These are phyloP conservation scores for Trachythela sp. DNA, from an alignment of 64 coral and sea anemone genomes.

Conservation along the genomic window DNA sequence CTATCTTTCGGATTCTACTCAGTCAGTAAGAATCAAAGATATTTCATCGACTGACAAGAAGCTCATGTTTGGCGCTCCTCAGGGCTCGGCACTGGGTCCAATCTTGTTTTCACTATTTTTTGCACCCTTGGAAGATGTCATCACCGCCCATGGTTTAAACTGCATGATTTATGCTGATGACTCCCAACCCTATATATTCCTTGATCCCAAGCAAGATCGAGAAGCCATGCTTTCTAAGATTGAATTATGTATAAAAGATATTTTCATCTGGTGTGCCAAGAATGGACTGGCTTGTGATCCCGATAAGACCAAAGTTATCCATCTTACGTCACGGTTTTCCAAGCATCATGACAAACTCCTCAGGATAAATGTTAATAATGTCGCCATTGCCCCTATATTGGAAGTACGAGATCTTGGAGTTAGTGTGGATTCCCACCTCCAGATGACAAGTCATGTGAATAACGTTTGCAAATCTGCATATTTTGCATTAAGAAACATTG, in stretches of 20 bases:
- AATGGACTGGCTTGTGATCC: not conserved
- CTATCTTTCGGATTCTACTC: not conserved
- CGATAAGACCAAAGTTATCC: too few species aligned
- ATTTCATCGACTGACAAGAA: not conserved
- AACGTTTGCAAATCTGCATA: not conserved
- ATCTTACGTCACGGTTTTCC: too few species aligned
- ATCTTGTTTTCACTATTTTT: not conserved
- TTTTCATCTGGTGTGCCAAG: not conserved
- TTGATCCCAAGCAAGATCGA: not conserved
- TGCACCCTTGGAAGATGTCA: not conserved
- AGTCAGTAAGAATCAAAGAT: not conserved
- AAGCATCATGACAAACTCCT: too few species aligned
- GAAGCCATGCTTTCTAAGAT: not conserved
- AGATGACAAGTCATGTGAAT: not conserved
- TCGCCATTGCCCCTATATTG: not conserved
- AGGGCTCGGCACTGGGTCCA: slow-evolving; percentile 15
- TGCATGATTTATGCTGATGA: not conserved
- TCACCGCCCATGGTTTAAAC: not conserved
- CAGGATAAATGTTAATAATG: too few species aligned
- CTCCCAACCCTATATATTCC: not conserved
- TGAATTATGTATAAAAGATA: not conserved
- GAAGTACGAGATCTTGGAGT: not conserved
- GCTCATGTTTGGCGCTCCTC: not conserved
- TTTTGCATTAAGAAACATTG: not conserved
- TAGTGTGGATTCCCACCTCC: not conserved